phyloP scores from a whole-genome alignment of 2,888 invertebrate species.

The Cosmorhoe ocellata region DNA sequence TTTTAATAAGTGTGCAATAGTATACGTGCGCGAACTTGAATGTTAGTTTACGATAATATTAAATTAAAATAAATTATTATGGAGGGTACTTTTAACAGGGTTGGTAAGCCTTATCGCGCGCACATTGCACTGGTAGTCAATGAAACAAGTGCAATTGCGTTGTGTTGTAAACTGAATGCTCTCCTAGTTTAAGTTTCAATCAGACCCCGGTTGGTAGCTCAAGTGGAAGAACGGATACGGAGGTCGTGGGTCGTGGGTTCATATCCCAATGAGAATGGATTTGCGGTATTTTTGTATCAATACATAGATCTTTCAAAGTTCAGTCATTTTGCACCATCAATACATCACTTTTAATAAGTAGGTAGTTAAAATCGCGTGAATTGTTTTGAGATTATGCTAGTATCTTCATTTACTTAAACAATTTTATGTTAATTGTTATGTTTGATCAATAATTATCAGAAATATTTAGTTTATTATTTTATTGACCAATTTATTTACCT shows the following conservation, averaged over 20 bases:
- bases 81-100: constrained; percentile 60
- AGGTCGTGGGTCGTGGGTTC: neutral
- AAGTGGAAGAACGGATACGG: constrained; percentile 3
- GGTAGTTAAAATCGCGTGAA: constrained; percentile 38
- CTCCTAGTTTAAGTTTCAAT: constrained; percentile 30
- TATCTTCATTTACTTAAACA: constrained; percentile 45
- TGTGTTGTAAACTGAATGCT: constrained; percentile 37
- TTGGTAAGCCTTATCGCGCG: constrained; percentile 59
- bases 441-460: constrained; percentile 67
- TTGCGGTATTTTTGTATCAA: constrained; percentile 7
- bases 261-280: neutral
- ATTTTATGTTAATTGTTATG: constrained; percentile 76
- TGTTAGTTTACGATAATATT: constrained; percentile 31
- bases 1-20: constrained; percentile 74
- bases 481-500: constrained; percentile 63
- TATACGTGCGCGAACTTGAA: constrained; percentile 56
- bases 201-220: neutral
- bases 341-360: constrained; percentile 50
- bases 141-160: constrained; percentile 42
- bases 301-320: constrained; percentile 9
- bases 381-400: constrained; percentile 70
- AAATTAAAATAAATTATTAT: constrained; percentile 38
- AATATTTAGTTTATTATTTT: constrained; percentile 63
- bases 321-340: constrained; percentile 33
- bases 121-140: constrained; percentile 26